Percentiles rank a stretch among this genome's conserved stretches.
Conservation (phyloP, 2,797 vertebrate genomes). For the Alosa sapidissima region DNA sequence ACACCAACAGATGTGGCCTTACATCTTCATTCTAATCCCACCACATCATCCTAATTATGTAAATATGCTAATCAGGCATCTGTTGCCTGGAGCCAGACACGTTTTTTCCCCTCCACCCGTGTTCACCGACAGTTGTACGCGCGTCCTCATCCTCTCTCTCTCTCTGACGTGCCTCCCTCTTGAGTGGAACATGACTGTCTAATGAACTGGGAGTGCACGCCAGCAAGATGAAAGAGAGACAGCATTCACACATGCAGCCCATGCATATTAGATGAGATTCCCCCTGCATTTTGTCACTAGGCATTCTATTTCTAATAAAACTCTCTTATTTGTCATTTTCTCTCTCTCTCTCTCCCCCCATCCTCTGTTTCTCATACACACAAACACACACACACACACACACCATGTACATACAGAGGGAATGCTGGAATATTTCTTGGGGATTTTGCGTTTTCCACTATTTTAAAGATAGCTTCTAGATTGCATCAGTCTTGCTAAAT, state of each 20-base stretch:
- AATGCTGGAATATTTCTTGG: slow-evolving; percentile 34
- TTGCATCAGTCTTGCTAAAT: not conserved
- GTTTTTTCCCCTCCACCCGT: slow-evolving; percentile 13
- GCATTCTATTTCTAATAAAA: not conserved
- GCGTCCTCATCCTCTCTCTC: slow-evolving; percentile 32
- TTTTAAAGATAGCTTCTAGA: no score
- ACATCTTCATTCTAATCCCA: slow-evolving; percentile 67
- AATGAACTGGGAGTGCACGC: slow-evolving; percentile 40
- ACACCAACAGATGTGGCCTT: slow-evolving; percentile 66
- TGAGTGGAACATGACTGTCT: slow-evolving; percentile 33
- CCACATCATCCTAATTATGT: slow-evolving; percentile 68
- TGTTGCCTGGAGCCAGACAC: slow-evolving; percentile 65
- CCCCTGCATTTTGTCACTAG: not conserved
- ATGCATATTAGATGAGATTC: not conserved
- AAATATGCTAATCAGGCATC: slow-evolving; percentile 73
- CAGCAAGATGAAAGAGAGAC: slow-evolving; percentile 33
- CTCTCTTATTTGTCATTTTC: not conserved
- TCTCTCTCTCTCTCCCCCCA: not conserved
- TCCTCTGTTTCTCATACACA: not conserved
- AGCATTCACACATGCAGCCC: slow-evolving; percentile 31
- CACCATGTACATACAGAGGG: not conserved
- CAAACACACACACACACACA: not conserved
- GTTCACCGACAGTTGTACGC: slow-evolving; percentile 20
- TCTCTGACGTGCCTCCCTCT: slow-evolving; percentile 29
- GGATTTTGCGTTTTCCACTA: no score